Base-by-base conservation (phyloP, 1,140 invertebrate genomes). In the Aphidius gifuensis region DNA sequence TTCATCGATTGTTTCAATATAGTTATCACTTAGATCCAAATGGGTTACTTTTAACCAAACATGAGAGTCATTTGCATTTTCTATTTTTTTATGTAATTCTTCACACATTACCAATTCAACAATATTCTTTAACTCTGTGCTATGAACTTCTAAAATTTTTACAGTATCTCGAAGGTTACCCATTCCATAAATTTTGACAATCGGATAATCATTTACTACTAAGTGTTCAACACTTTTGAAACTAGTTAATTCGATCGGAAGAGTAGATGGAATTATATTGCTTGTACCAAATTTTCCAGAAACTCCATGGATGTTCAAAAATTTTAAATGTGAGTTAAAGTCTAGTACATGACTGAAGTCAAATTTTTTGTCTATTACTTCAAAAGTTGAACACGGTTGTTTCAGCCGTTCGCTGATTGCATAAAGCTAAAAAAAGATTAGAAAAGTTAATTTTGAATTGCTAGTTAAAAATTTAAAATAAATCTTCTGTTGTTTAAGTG, bases 311-410 rank as follows among this genome's bases (percentile, higher is more conserved):
- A 96, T 86, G 54, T 84, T 83, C 1, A 95, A 74, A 9, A 77
- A 82, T 21, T 82, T 83, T 7, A 94, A 72, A 69, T 91, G 87
- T 2, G 89, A 90, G 74, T 91, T 91, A 72, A 94, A 92, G 74
- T 97, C 94, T 58, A 97, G 74, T 6, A 97, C 87, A 74, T 96
- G 92, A 68, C 92, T 93, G 64, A 97, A 90, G 78, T 97, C 92
- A 71, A 88, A 88, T 70, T 83, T 82, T 75, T 84, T 85, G 64
- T 88, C 87, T 60, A 84, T 78, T 51, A 88, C 86, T 80, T 90
- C 86, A 55, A 86, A 80, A 4, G 86, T 82, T 21, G 93, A 90
- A 76, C 93, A 92, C 1, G 93, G 90, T 66, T 93, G 85, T 75
- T 92, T 92, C 8, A 96, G 83, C 68, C 94, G 83, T 77, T 94